Conservation (phyloP, 2,113 vertebrate species). For the Oncorhynchus nerka region DNA sequence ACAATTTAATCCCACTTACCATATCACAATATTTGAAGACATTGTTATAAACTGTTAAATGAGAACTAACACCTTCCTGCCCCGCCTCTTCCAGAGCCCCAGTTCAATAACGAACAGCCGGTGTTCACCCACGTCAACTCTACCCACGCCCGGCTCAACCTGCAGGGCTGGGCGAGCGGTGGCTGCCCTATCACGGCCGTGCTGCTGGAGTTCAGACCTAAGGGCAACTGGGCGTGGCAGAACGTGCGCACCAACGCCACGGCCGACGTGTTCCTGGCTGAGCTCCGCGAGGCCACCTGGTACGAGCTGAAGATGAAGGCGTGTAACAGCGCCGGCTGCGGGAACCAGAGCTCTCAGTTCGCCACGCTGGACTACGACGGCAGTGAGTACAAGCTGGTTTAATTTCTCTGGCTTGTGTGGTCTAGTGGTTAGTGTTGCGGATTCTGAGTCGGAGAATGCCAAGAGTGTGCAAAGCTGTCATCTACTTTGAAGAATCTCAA, state of each 20-base stretch:
- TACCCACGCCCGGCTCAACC: conserved; percentile 92
- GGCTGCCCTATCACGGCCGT: conserved; percentile 93
- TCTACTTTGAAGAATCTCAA: no score
- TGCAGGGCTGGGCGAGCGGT: conserved; percentile 95
- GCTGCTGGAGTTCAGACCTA: conserved; percentile 90
- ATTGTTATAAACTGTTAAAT: no score
- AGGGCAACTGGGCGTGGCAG: conserved; percentile 94
- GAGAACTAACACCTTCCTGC: background rate
- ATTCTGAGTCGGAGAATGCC: no score
- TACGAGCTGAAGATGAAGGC: conserved; percentile 98
- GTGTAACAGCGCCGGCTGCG: conserved; percentile 97
- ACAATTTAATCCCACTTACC: background rate
- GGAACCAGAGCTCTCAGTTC: conserved; percentile 92
- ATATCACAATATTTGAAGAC: no score
- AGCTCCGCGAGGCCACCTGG: conserved; percentile 96
- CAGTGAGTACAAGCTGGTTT: conserved; percentile 78
- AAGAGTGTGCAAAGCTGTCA: no score
- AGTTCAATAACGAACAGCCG: conserved; percentile 97
- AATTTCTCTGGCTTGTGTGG: no score
- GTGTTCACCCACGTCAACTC: conserved; percentile 98
- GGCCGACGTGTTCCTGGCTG: conserved; percentile 88
- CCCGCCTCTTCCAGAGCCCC: conserved; percentile 79
- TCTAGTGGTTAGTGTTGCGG: no score
- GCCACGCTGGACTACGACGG: conserved; percentile 96
- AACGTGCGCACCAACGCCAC: conserved; percentile 88